Conservation (phyloP, 64 coral and sea anemone genomes). For the Stichodactyla mertensii region DNA sequence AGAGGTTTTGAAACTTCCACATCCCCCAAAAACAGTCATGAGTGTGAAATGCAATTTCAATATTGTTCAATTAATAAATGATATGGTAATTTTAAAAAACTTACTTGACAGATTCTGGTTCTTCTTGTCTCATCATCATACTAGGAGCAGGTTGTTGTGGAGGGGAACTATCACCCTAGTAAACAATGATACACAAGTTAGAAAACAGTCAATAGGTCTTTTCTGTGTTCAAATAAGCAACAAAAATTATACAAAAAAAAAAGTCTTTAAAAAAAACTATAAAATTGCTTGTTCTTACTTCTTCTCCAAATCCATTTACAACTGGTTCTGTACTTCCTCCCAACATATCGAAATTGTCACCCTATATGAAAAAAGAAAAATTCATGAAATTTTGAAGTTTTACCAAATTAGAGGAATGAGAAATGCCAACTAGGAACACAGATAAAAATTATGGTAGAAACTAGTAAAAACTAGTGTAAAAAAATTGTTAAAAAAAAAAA, state of each 20-base stretch:
- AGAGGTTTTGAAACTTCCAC: no score
- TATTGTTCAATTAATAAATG: neutral
- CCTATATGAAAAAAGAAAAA: neutral
- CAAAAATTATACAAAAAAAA: no score
- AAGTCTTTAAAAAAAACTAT: neutral
- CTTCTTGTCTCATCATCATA: conserved; percentile 35
- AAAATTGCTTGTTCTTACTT: conserved; percentile 1
- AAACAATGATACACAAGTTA: no score
- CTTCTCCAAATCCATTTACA: conserved; percentile 83
- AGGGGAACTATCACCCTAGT: neutral
- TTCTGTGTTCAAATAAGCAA: no score
- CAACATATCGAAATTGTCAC: conserved; percentile 18
- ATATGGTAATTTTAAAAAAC: neutral
- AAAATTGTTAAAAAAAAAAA: no score
- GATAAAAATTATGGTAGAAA: no score
- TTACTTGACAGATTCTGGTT: conserved; percentile 86
- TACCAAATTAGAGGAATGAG: no score
- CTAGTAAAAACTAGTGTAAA: no score
- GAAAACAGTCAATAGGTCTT: no score
- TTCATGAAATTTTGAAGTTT: neutral
- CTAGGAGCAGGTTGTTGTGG: conserved; percentile 17
- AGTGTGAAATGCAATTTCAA: neutral
- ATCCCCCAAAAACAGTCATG: no score
- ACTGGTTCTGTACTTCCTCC: conserved; percentile 44
- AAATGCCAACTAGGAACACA: no score